Evolutionary conservation across 2,888 invertebrate species (phyloP).

Genomic region (Phragmatobia fuliginosa): DNA sequence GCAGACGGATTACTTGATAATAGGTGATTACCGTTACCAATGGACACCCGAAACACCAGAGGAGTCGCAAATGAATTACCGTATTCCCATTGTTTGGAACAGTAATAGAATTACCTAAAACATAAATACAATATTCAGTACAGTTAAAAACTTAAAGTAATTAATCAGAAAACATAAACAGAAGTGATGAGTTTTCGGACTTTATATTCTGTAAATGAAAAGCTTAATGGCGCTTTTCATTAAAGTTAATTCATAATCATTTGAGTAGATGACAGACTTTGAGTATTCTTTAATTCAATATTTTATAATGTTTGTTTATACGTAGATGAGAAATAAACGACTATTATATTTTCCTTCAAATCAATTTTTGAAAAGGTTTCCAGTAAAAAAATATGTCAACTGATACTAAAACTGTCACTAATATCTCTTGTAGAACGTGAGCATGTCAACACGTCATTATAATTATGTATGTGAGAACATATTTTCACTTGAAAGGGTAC

Average conservation of each 20-base stretch:
- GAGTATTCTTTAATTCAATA: not conserved
- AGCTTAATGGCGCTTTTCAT: not conserved
- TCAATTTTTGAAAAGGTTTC: not conserved
- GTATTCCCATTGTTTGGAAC: not conserved
- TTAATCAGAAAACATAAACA: not conserved
- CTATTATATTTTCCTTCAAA: not conserved
- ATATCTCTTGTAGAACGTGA: too few species aligned
- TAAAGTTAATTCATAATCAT: not conserved
- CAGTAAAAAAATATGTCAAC: not conserved
- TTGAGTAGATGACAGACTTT: not conserved
- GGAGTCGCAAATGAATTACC: too few species aligned
- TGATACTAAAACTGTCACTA: not conserved
- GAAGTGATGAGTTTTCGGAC: not conserved
- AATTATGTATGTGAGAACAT: too few species aligned
- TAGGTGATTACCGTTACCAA: too few species aligned
- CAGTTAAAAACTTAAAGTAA: not conserved
- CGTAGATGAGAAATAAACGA: not conserved
- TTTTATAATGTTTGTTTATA: not conserved
- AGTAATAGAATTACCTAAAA: too few species aligned
- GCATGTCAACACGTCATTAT: too few species aligned
- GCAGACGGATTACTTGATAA: too few species aligned
- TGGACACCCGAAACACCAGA: too few species aligned
- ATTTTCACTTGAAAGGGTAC: too few species aligned
- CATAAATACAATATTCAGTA: not conserved
- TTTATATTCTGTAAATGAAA: not conserved